Evolutionary conservation across 2,888 invertebrate genomes (phyloP), one percentile per base, ranked within the genome.

Genomic region (Chrysotoxum bicinctum): DNA sequence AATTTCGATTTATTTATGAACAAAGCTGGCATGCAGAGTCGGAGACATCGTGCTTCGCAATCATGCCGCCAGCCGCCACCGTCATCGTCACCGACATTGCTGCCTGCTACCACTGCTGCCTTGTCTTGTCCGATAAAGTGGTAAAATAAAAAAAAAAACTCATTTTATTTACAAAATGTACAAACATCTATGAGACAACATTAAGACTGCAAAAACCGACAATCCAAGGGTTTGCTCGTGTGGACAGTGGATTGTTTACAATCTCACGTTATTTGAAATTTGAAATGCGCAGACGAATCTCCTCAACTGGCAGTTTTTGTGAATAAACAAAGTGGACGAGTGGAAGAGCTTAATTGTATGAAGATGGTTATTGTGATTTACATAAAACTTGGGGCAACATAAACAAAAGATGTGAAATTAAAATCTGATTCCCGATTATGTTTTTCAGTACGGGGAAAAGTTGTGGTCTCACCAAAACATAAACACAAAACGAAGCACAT

Each of bases 1-100:
- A 64, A 69, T 68, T 84, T 79, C 62, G 64, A 79, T 79, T 84
- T 75, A 84, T 84, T 84, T 84, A 79, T 84, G 54, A 84, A 84
- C 79, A 64, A 32, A 74, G 74, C 56, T 23, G 69, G 16, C 73
- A 70, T 50, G 50, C 68, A 64, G 60, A 66, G 21, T 45, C 62
- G 62, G 30, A 54, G 72, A 72, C 48, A 77, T 73, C 66, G 72
- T 72, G 75, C 64, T 75, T 43, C 48, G 52, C 37, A 76, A 66
- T 79, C 73, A 68, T 62, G 74, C 43, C 66, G n/a, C 70, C 43
- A 56, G 19, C 23, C 16, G 4, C 4, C 30, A 30, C 23, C 50
- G 16, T 32, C 16, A 2, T 16, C 19, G 19, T 12, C 35, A 16
- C 35, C 37, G 6, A 16, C 12, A 19, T 32, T 14, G 3, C n/a